Evolutionary conservation across 1,140 invertebrate genomes (phyloP), one percentile per base, ranked within the genome.

Genomic region (Mylabris phalerata): DNA sequence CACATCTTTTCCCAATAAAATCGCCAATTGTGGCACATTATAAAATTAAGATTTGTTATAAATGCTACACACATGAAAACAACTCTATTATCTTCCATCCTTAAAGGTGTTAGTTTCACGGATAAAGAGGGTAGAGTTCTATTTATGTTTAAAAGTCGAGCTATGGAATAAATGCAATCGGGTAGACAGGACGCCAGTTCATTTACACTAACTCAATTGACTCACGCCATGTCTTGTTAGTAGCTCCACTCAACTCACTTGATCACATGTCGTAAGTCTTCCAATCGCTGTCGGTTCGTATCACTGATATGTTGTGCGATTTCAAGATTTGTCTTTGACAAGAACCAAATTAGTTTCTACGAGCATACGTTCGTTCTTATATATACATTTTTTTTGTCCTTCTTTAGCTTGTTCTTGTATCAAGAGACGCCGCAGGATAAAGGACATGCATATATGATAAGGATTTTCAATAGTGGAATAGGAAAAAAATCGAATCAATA

Each of bases 201-300:
- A 65, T 65, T 65, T 65, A 65, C 60, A 62, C 60, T 59, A 60
- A 65, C 63, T 65, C 60, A 60, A 65, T 65, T 65, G 63, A 65
- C 63, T 65, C 60, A 57, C 63, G 63, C 63, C 63, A 64, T 51
- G 56, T 62, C 63, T 62, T 60, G 60, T 62, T 65, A 65, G 19
- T 19, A 19, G 57, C 60, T 62, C 27, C 62, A 48, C 62, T 63
- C 58, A 44, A 54, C 50, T 63, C 62, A 60, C 62, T 60, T 63
- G 62, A 63, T 63, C 62, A 63, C 62, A 63, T 63, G 62, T 63
- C 62, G 62, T 63, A 63, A 60, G 62, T 63, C 62, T 63, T 63
- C 55, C 59, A 52, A 60, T 60, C 59, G 52, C 54, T 62, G 55
- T 62, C 52, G 51, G 46, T 32, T 56, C 45, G 50, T 50, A 44